phyloP scores from a whole-genome alignment of 2,888 invertebrate species.

The Bellardia pandia region DNA sequence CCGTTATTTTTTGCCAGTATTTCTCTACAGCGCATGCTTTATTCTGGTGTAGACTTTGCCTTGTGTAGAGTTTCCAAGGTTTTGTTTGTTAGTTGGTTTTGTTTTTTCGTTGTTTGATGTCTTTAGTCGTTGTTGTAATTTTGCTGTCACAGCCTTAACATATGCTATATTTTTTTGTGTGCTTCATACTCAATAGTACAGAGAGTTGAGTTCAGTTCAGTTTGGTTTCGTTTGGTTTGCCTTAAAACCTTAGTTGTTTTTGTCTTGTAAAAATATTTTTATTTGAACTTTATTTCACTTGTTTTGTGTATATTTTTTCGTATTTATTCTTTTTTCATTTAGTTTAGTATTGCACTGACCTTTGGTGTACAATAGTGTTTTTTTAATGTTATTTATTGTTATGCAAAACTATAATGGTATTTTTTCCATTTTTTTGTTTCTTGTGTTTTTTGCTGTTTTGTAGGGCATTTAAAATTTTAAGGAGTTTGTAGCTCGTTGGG shows the following conservation, averaged over 20 bases:
- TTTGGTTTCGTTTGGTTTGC: conserved; percentile 30
- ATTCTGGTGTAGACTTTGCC: conserved; percentile 40
- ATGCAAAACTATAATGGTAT: conserved; percentile 63
- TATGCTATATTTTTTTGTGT: conserved; percentile 58
- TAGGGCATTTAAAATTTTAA: conserved; percentile 23
- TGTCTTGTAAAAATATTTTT: conserved; percentile 62
- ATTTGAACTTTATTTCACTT: conserved; percentile 57
- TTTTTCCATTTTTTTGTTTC: background rate
- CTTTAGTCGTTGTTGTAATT: conserved; percentile 59
- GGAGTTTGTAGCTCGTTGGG: conserved; percentile 35
- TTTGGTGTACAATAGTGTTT: conserved; percentile 57
- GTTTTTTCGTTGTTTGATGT: conserved; percentile 42
- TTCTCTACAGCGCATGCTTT: conserved; percentile 70
- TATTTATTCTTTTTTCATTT: conserved; percentile 17
- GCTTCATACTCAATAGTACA: background rate
- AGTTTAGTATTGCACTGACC: conserved; percentile 67
- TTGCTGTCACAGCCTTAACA: conserved; percentile 67
- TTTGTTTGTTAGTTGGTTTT: conserved; percentile 51
- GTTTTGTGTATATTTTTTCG: conserved; percentile 34
- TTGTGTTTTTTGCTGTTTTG: conserved; percentile 20
- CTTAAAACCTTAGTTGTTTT: conserved; percentile 29
- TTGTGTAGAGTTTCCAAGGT: conserved; percentile 70
- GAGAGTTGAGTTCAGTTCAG: conserved; percentile 33
- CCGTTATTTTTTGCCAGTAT: conserved; percentile 73
- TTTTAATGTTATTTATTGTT: conserved; percentile 68